Conservation (phyloP, 2,113 vertebrate genomes). For the Callopanchax toddi region DNA sequence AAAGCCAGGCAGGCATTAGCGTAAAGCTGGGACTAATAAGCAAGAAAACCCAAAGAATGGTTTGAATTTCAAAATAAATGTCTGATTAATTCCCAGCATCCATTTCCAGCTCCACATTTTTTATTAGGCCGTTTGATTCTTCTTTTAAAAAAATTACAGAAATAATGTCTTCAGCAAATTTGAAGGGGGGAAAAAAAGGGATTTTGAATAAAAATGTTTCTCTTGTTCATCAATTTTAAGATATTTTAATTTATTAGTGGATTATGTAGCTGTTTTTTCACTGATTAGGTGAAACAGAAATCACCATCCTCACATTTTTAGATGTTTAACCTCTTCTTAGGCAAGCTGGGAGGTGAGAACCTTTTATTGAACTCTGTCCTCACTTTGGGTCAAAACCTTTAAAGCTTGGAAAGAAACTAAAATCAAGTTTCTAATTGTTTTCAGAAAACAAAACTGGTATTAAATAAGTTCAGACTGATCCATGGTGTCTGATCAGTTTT, state of each 20-base stretch:
- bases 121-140: too few relatives aligned
- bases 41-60: constrained; percentile 56
- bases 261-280: not conserved
- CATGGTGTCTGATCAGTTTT: too few relatives aligned
- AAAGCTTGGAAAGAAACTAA: too few relatives aligned
- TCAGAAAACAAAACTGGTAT: too few relatives aligned
- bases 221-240: constrained; percentile 1
- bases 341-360: too few relatives aligned
- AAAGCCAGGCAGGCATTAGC: constrained; percentile 41
- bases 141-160: constrained; percentile 31
- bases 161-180: constrained; percentile 5
- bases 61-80: constrained; percentile 69
- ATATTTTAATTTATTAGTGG: not conserved
- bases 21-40: constrained; percentile 58
- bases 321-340: too few relatives aligned
- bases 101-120: constrained; percentile 47
- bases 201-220: not conserved
- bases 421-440: too few relatives aligned
- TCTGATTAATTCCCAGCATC: constrained; percentile 58
- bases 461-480: too few relatives aligned
- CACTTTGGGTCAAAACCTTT: too few relatives aligned
- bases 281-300: too few relatives aligned
- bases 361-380: too few relatives aligned
- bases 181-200: constrained; percentile 9
- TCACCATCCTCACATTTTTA: too few relatives aligned